Base-by-base conservation (phyloP, 2,113 vertebrate species). In the Nettapus auritus region DNA sequence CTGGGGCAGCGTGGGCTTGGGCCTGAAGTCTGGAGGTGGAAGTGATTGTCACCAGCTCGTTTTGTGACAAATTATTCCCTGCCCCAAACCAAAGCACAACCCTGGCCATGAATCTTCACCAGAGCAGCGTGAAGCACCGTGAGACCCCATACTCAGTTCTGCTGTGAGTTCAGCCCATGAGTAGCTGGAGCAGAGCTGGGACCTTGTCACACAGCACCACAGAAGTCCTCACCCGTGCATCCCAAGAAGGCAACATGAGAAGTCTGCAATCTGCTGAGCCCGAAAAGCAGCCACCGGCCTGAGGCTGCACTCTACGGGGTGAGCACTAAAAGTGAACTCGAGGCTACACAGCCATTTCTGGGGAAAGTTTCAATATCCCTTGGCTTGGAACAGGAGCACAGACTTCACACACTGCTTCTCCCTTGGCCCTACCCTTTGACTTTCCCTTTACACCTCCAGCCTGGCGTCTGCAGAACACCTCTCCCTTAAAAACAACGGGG, bases 401-500 rank as follows among this genome's bases (percentile, higher is more conserved):
- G 80, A 93, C 92, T 92, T 89, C 64, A 60, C 70, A 77, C 52
- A 31, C 25, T 3, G 2, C 70, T 76, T 59, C 42, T 29, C 59
- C 67, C 77, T 60, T 44, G 82, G 71, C 63, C 79, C 50, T 93
- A 60, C 79, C 92, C 92, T 94, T 96, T 94, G 84, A 53, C 96
- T 94, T 97, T 94, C 80, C 76, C 66, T 88, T 88, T 74, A 82
- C 85, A 60, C 85, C 82, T 96, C 63, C 57, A 79, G 50, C 80
- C 70, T 80, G 66, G 71, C 82, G 68, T 84, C 87, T 92, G 85
- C 82, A 71, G 79, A 82, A 73, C 82, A 95, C 80, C 89, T 91
- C 93, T 81, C 46, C 81, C 79, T 38, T 74, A 79, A 94, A 90
- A 88, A 91, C 90, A 96, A 52, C 50, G n/a, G 16, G 59, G n/a